Base-by-base conservation (phyloP, 2,113 vertebrate species). In the Gasterosteus nipponicus region DNA sequence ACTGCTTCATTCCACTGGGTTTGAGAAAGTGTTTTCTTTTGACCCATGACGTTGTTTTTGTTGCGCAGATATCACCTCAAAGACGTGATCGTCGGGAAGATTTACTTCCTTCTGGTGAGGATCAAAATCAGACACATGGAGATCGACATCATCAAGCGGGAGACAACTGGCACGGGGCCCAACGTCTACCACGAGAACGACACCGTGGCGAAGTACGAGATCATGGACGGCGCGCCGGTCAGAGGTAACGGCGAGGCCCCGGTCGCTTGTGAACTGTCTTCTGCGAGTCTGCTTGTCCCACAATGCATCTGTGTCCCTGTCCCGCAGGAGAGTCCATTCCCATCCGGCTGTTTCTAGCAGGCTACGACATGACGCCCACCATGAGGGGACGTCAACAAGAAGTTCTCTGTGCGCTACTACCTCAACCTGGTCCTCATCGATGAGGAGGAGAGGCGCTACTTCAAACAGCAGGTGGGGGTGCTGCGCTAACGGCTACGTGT, bases 391-490 rank as follows among this genome's bases (percentile, higher is more conserved):
- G 93, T 98, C 75, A 99, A 99, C 80, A 99, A 98, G 93, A 99
- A 98, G 93, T 99, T 96, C 92, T 98, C 97, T 0, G 97, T 98
- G 90, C 96, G 96, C 58, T 99, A 98, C 95, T 98, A 98, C 94
- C 97, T 99, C 92, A 99, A 99, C 78, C 91, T 99, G 87, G 97
- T 99, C 87, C 95, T 99, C 84, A 97, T 98, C 0, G 97, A 99
- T 0, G 97, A 99, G 83, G 97, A 99, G 75, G 97, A 99, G 49
- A 92, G 97, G 22, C 96, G 97, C 80, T 99, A 99, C 85, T 99
- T 99, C 90, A 99, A 99, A 89, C 97, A 99, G 91, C 97, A 99
- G 97, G 97, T 98, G 35, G 35, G 35, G 35, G 87, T 35, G 31
- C 54, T 10, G 57, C 39, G 41, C 3, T 53, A 16, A 0, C 5